Percentiles rank a stretch among this genome's conserved stretches.
phyloP scores from a whole-genome alignment of 2,113 vertebrate species.

The Forbesichthys agassizii region DNA sequence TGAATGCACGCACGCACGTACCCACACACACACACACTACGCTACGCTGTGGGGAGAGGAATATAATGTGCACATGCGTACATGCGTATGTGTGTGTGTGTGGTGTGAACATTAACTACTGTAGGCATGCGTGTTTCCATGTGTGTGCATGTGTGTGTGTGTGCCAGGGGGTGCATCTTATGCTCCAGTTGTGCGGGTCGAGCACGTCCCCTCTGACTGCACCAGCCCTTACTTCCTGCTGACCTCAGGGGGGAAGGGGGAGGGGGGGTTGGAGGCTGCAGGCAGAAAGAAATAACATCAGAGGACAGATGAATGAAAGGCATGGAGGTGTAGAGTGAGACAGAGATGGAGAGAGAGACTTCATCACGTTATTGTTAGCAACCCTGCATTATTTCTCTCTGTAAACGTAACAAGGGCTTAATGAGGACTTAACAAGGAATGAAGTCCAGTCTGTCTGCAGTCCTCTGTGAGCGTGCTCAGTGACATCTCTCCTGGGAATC shows the following conservation, averaged over 20 bases:
- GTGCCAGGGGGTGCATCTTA: slow-evolving; percentile 66
- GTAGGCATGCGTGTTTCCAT: background rate
- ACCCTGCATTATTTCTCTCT: slow-evolving; percentile 26
- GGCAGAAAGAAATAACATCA: background rate
- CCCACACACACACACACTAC: background rate
- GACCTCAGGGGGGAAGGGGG: slow-evolving; percentile 27
- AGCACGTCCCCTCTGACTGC: slow-evolving; percentile 35
- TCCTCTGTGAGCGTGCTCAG: background rate
- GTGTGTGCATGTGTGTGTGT: background rate
- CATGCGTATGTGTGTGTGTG: slow-evolving; percentile 2
- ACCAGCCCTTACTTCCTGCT: slow-evolving; percentile 50
- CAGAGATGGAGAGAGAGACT: background rate
- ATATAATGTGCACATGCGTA: background rate
- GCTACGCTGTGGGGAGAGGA: background rate
- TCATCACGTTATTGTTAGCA: slow-evolving; percentile 18
- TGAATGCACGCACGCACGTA: slow-evolving; percentile 1
- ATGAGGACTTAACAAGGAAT: background rate
- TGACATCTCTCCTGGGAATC: background rate
- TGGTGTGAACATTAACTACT: too few relatives aligned
- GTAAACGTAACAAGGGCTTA: slow-evolving; percentile 1
- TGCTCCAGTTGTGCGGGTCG: slow-evolving; percentile 69
- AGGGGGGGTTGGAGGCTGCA: background rate
- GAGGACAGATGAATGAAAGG: background rate
- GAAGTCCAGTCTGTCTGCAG: background rate
- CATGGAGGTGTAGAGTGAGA: background rate